Percentiles rank a stretch among this genome's conserved stretches.
phyloP scores from a whole-genome alignment of 2,113 vertebrate species.

The Brachirus orientalis region DNA sequence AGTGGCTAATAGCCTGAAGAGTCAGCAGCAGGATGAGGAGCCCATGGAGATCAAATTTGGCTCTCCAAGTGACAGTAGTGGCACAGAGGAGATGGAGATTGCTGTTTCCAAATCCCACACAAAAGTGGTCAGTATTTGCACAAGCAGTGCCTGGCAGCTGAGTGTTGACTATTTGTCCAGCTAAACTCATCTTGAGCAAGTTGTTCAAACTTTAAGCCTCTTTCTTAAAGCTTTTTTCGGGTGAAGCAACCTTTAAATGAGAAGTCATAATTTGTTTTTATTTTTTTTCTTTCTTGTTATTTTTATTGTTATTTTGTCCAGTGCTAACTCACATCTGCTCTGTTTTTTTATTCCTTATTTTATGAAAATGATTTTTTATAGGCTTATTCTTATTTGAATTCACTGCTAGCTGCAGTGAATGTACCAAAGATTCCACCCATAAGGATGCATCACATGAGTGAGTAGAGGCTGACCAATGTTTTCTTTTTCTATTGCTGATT shows the following conservation, averaged over 20 bases:
- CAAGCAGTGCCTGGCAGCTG: conserved; percentile 50
- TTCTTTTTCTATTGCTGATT: too few species aligned
- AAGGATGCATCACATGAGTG: too few species aligned
- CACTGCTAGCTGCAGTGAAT: too few species aligned
- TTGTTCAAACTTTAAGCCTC: conserved; percentile 66
- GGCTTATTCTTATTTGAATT: too few species aligned
- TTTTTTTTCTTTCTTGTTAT: too few species aligned
- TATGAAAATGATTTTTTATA: too few species aligned
- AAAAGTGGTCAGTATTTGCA: conserved; percentile 88
- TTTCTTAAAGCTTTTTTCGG: conserved; percentile 54
- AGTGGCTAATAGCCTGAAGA: conserved; percentile 93
- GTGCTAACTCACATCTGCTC: neutral
- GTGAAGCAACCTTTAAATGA: conserved; percentile 35
- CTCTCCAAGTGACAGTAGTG: conserved; percentile 83
- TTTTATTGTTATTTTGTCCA: conserved; percentile 3
- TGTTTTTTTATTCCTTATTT: too few species aligned
- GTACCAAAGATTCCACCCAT: too few species aligned
- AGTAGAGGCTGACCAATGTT: too few species aligned
- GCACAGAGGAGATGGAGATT: conserved; percentile 90
- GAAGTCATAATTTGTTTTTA: neutral
- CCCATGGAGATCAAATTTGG: conserved; percentile 89
- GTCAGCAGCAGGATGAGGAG: conserved; percentile 85
- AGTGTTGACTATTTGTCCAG: conserved; percentile 40
- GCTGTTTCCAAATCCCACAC: conserved; percentile 85
- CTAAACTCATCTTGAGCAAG: conserved; percentile 58